These are phyloP conservation scores for Hypanus sabinus DNA, from an alignment of 2,113 vertebrate species.

Conservation along the genomic window DNA sequence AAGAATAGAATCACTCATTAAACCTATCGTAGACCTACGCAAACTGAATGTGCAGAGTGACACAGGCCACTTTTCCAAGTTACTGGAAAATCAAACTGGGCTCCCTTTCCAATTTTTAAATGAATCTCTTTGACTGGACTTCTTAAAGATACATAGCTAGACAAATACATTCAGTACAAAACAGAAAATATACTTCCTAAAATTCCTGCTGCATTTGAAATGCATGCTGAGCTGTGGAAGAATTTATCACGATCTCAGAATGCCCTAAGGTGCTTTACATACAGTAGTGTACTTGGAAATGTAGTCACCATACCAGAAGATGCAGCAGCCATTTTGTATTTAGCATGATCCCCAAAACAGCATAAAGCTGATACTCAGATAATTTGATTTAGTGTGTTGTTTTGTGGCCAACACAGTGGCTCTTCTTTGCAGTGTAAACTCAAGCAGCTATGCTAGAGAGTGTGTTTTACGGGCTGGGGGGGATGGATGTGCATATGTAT, in stretches of 20 bases:
- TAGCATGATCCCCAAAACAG: background rate
- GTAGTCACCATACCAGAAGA: background rate
- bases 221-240: background rate
- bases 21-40: background rate
- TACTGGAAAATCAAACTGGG: background rate
- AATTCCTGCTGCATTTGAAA: background rate
- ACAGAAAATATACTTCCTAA: background rate
- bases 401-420: background rate
- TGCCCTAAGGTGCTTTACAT: background rate
- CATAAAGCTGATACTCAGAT: background rate
- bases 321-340: background rate
- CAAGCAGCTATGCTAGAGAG: background rate
- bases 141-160: background rate
- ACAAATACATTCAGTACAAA: background rate
- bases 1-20: background rate
- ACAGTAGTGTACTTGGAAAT: background rate
- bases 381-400: background rate
- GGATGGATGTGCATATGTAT: too few species aligned
- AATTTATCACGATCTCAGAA: background rate
- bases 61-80: background rate
- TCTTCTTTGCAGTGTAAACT: background rate
- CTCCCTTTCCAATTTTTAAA: slow-evolving; percentile 4
- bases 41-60: background rate
- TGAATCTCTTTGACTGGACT: background rate
- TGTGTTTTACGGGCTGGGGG: too few species aligned